Percentiles rank a stretch among this genome's conserved stretches.
These are phyloP conservation scores for Galeopterus variegatus DNA, from an alignment of 2,113 vertebrate species.

Conservation along the genomic window DNA sequence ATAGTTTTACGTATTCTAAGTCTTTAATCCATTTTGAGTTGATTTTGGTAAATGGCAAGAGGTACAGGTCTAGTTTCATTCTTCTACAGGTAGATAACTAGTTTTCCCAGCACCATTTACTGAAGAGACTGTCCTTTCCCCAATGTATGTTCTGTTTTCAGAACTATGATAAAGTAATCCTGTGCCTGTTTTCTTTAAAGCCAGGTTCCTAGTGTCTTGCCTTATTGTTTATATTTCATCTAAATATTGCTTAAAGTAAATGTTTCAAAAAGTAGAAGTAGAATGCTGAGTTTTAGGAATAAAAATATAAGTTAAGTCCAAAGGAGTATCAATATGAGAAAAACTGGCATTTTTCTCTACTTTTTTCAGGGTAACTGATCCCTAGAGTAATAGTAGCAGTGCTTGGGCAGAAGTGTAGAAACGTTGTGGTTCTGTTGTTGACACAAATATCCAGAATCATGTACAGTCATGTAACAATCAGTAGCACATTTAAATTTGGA, in stretches of 20 bases:
- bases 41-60: too few species aligned
- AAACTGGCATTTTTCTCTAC: slow-evolving; percentile 1
- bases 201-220: neutral
- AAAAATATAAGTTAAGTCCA: neutral
- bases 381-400: neutral
- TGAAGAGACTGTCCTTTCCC: neutral
- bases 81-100: too few species aligned
- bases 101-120: neutral
- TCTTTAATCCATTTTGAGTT: too few species aligned
- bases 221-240: neutral
- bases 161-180: neutral
- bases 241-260: neutral
- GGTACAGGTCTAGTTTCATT: too few species aligned
- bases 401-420: neutral
- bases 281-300: slow-evolving; percentile 23
- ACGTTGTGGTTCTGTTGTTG: neutral
- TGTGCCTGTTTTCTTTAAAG: slow-evolving; percentile 12
- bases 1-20: too few species aligned
- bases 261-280: neutral
- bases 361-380: neutral
- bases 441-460: neutral
- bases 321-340: neutral
- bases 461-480: neutral
- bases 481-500: neutral
- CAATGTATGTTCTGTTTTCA: neutral